Conservation (phyloP, 1,140 invertebrate species). For the Ridgeia piscesae region DNA sequence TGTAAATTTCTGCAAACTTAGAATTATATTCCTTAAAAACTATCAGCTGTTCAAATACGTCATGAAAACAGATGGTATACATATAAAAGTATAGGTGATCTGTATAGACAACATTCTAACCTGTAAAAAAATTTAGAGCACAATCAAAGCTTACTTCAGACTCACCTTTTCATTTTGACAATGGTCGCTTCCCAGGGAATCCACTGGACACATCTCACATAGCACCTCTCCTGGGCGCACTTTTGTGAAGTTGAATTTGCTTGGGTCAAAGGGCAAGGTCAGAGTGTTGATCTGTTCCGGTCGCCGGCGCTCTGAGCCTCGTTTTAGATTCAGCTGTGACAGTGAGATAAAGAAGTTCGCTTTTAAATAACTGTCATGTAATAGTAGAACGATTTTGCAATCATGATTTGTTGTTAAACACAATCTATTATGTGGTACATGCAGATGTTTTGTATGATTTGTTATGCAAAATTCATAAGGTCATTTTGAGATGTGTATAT, state of each 20-base stretch:
- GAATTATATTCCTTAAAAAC: background rate
- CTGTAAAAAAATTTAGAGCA: background rate
- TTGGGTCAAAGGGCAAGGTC: slow-evolving; percentile 64
- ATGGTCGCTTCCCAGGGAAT: slow-evolving; percentile 13
- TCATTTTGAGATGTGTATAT: too few species aligned
- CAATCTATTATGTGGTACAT: background rate
- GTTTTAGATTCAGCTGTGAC: slow-evolving; percentile 68
- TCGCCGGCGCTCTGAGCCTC: slow-evolving; percentile 63
- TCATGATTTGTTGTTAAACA: background rate
- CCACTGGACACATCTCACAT: slow-evolving; percentile 40
- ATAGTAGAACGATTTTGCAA: background rate
- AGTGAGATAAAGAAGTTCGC: slow-evolving; percentile 35
- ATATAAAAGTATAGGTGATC: background rate
- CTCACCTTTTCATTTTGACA: slow-evolving; percentile 1
- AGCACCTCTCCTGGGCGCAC: slow-evolving; percentile 65
- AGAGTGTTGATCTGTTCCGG: slow-evolving; percentile 66
- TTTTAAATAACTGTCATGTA: background rate
- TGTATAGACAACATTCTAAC: too few species aligned
- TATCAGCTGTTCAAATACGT: background rate
- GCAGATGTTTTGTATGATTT: too few species aligned
- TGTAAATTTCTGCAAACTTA: background rate
- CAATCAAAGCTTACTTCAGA: slow-evolving; percentile 20
- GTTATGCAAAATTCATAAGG: too few species aligned
- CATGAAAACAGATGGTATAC: background rate
- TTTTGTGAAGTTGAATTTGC: slow-evolving; percentile 72